Conservation (phyloP, 2,888 invertebrate genomes). For the Osedax fenrisi region DNA sequence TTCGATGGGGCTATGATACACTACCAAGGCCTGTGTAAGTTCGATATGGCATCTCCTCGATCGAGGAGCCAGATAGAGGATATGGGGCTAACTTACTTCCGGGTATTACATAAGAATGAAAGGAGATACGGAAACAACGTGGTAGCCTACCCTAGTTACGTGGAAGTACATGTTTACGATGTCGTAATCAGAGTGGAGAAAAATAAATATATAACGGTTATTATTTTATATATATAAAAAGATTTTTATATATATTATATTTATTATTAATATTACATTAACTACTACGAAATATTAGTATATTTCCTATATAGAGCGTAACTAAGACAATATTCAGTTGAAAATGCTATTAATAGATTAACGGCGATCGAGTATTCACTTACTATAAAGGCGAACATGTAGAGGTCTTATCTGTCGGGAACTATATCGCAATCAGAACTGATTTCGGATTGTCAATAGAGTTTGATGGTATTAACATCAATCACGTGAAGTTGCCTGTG, state of each 20-base stretch:
- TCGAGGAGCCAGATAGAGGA: no score
- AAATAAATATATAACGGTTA: neutral
- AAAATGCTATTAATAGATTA: no score
- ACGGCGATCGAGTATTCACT: no score
- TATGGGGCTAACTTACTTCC: neutral
- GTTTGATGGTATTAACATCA: constrained; percentile 6
- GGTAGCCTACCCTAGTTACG: neutral
- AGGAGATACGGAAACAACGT: neutral
- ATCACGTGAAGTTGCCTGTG: constrained; percentile 8
- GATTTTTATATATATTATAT: no score
- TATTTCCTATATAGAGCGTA: no score
- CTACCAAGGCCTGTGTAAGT: constrained; percentile 4
- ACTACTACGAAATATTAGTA: no score
- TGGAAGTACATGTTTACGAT: neutral
- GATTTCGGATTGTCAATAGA: constrained; percentile 16
- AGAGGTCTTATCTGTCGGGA: neutral
- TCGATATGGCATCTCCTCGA: neutral
- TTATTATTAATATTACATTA: no score
- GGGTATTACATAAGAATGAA: neutral
- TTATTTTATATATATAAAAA: no score
- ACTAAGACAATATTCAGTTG: no score
- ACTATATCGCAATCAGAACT: constrained; percentile 8
- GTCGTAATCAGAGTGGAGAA: neutral
- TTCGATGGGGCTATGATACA: neutral
- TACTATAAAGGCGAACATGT: no score